Evolutionary conservation across 2,888 invertebrate genomes (phyloP).

Genomic region (Amblyjoppa fuscipennis): DNA sequence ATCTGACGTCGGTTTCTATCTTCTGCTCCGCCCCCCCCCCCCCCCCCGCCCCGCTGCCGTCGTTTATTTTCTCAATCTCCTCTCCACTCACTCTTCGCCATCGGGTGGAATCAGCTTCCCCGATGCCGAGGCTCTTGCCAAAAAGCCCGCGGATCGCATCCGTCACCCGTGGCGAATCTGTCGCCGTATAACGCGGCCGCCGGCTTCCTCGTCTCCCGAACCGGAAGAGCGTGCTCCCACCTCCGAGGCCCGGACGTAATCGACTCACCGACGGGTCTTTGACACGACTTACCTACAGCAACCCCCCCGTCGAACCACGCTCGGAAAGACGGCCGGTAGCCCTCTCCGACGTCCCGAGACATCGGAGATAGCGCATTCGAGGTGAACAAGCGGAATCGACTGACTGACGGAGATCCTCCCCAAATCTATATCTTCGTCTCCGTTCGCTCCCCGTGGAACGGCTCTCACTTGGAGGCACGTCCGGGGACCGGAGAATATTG

Average conservation of each 20-base stretch:
- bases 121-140: constrained; percentile 53
- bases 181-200: background rate
- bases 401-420: constrained; percentile 34
- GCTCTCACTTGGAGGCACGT: constrained; percentile 37
- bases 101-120: constrained; percentile 46
- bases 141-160: constrained; percentile 63
- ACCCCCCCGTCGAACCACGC: constrained; percentile 13
- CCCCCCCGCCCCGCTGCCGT: constrained; percentile 5
- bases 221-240: constrained; percentile 41
- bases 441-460: constrained; percentile 19
- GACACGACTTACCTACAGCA: constrained; percentile 43
- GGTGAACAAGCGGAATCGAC: constrained; percentile 40
- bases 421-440: constrained; percentile 18
- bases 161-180: constrained; percentile 59
- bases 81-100: constrained; percentile 39
- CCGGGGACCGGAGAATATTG: constrained; percentile 42
- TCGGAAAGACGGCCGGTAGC: constrained; percentile 19
- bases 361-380: constrained; percentile 1
- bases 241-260: constrained; percentile 42
- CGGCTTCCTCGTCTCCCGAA: constrained; percentile 24
- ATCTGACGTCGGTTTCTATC: constrained; percentile 65
- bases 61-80: constrained; percentile 56
- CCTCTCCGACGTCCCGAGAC: background rate
- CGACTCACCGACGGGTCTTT: constrained; percentile 56
- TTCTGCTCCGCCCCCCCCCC: background rate